Evolutionary conservation across 2,888 invertebrate genomes (phyloP), one percentile per base, ranked within the genome.

Genomic region (Eurytoma californica): DNA sequence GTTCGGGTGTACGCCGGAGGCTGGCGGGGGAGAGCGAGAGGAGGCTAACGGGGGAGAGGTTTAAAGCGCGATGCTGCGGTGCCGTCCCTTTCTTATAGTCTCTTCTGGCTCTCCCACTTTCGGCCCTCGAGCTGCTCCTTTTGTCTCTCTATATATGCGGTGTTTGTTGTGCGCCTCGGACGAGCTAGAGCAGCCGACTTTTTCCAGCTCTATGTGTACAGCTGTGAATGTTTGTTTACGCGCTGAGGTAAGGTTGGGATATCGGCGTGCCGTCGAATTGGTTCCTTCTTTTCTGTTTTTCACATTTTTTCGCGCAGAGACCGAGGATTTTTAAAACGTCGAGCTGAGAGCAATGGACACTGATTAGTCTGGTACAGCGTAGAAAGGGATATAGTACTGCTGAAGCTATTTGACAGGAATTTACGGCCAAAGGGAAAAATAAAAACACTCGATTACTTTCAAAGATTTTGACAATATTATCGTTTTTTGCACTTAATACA

Each of bases 181-280:
- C 39, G 39, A 39, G 39, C 39, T 39, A 39, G 39, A 39, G 39
- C 39, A 39, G 39, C 39, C 39, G 39, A 39, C 39, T 39, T 39
- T 39, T 39, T 39, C 39, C 2, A 28, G 3, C 39, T 68, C 57
- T 68, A 57, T n/a, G 13, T 14, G 16, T 49, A 20, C 28, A 67
- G 28, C 53, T 57, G 55, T 57, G 57, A 5, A 51, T 16, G 70
- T 72, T 72, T 72, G 70, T 72, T 72, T 72, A 72, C 65, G 39
- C 39, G 39, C 24, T n/a, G 60, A 51, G 51, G 24, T n/a, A 28
- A 72, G 70, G 70, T 72, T 72, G 60, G 70, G 60, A 20, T 18
- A 53, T 51, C 28, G 53, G 60, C 20, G 24, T 28, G 13, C 13
- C 28, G 20, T 24, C n/a, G 4, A 39, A 63, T 63, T 9, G 39